Evolutionary conservation across 2,888 invertebrate species (phyloP).

Genomic region (Melanostoma mellinum): DNA sequence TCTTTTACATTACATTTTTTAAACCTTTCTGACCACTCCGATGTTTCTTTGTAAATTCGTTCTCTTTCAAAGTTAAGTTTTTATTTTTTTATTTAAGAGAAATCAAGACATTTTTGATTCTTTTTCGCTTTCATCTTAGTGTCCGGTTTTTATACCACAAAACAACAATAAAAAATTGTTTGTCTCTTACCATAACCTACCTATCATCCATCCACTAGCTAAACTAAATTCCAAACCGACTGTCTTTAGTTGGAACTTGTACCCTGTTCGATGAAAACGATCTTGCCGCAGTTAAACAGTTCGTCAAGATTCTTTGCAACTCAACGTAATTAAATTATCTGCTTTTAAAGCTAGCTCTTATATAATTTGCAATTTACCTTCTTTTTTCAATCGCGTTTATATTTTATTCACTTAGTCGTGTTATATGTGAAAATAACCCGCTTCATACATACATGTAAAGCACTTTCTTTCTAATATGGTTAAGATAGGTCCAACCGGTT

Average conservation of each 20-base stretch:
- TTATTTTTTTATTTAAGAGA: too few relatives aligned
- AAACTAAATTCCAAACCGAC: slow-evolving; percentile 20
- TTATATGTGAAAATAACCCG: neutral
- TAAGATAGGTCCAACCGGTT: slow-evolving; percentile 27
- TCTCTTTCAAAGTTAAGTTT: too few relatives aligned
- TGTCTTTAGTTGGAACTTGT: slow-evolving; percentile 51
- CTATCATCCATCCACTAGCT: slow-evolving; percentile 23
- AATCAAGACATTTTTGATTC: too few relatives aligned
- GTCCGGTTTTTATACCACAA: slow-evolving; percentile 45
- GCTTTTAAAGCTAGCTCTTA: neutral
- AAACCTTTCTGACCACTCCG: too few relatives aligned
- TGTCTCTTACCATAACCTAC: slow-evolving; percentile 27
- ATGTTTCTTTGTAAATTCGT: too few relatives aligned
- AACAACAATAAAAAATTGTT: slow-evolving; percentile 34
- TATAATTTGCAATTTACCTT: neutral
- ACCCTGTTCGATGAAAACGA: slow-evolving; percentile 41
- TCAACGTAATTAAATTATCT: neutral
- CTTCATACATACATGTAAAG: neutral
- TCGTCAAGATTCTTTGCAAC: neutral
- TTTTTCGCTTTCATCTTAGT: slow-evolving; percentile 34
- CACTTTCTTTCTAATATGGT: slow-evolving; percentile 26
- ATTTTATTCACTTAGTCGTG: neutral
- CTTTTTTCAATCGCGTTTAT: neutral
- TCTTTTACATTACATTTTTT: too few relatives aligned
- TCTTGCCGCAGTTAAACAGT: neutral